Conservation (phyloP, 2,888 invertebrate species). For the Silvanus unidentatus region DNA sequence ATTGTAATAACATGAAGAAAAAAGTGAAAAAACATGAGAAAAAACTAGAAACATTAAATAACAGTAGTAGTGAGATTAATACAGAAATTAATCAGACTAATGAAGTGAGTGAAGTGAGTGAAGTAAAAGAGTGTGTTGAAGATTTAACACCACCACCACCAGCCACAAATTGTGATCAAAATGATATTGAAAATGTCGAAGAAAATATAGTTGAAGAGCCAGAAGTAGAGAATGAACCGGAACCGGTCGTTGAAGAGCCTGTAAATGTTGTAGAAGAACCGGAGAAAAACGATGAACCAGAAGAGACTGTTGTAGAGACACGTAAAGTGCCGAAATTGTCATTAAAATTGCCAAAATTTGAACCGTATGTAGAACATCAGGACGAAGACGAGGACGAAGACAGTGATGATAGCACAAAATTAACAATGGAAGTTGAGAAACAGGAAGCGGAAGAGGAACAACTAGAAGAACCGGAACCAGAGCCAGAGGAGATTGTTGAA, state of each 20-base stretch:
- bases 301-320: slow-evolving; percentile 29
- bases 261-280: slow-evolving; percentile 16
- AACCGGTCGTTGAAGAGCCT: slow-evolving; percentile 10
- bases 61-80: slow-evolving; percentile 26
- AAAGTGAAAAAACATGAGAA: slow-evolving; percentile 25
- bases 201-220: slow-evolving; percentile 4
- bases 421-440: slow-evolving; percentile 53
- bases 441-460: slow-evolving; percentile 44
- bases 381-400: slow-evolving; percentile 33
- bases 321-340: slow-evolving; percentile 62
- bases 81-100: slow-evolving; percentile 10
- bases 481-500: slow-evolving; percentile 16
- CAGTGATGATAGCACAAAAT: slow-evolving; percentile 57
- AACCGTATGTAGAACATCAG: slow-evolving; percentile 35
- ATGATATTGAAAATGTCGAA: neutral
- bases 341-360: slow-evolving; percentile 50
- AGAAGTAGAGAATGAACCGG: slow-evolving; percentile 1
- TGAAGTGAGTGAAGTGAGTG: slow-evolving; percentile 12
- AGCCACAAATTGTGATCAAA: slow-evolving; percentile 1
- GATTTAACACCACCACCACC: neutral
- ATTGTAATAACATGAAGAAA: slow-evolving; percentile 47
- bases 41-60: slow-evolving; percentile 19
- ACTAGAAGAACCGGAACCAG: slow-evolving; percentile 36
- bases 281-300: slow-evolving; percentile 4
- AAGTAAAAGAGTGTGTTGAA: neutral